Evolutionary conservation across 2,888 invertebrate species (phyloP).

Genomic region (Microchrysa polita): DNA sequence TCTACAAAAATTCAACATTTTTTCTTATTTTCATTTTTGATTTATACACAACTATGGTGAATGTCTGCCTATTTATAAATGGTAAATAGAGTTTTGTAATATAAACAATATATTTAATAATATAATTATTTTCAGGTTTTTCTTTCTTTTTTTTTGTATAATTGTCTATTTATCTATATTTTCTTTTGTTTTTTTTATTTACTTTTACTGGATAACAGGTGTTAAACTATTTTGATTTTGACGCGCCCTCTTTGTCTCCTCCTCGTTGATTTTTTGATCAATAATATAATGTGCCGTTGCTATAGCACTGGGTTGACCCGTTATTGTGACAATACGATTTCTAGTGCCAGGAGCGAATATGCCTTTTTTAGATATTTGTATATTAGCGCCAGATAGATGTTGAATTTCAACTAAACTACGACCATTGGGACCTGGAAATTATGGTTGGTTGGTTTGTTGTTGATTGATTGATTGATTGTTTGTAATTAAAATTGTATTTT

Average conservation of each 20-base stretch:
- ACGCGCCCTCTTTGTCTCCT: conserved; percentile 93
- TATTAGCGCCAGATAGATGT: conserved; percentile 95
- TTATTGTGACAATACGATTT: conserved; percentile 96
- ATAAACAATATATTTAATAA: conserved; percentile 5
- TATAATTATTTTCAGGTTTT: background rate
- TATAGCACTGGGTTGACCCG: conserved; percentile 88
- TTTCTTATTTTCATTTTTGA: conserved; percentile 17
- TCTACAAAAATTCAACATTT: background rate
- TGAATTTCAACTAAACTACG: conserved; percentile 97
- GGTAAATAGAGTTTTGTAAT: background rate
- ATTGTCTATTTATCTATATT: background rate
- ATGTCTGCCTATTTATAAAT: background rate
- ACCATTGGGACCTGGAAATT: conserved; percentile 84
- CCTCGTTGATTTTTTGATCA: conserved; percentile 95
- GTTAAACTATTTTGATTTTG: conserved; percentile 87
- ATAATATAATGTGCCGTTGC: conserved; percentile 93
- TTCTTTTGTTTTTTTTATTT: conserved; percentile 47
- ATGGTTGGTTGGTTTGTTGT: conserved; percentile 47
- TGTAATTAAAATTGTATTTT: conserved; percentile 37
- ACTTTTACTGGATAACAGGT: conserved; percentile 65
- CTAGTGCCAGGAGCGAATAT: conserved; percentile 96
- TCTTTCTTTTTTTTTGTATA: background rate
- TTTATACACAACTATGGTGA: conserved; percentile 30
- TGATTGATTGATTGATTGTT: conserved; percentile 43
- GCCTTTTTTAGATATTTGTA: conserved; percentile 98